Evolutionary conservation across 1,140 invertebrate species (phyloP), one percentile per base, ranked within the genome.

Genomic region (Aphaenogaster rudis): DNA sequence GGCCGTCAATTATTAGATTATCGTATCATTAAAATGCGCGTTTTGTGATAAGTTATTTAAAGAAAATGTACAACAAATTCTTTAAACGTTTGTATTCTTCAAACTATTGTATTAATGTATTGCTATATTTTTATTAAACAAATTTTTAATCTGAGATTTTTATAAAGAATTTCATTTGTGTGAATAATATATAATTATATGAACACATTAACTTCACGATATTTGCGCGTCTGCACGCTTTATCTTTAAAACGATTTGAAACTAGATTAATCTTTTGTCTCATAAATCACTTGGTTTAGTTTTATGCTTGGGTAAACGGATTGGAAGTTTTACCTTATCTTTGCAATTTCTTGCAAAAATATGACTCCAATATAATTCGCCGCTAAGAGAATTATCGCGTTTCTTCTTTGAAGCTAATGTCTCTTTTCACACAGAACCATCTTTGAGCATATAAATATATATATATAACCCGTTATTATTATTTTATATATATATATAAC

Each of bases 341-440:
- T n/a, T 64, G 21, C 21, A 45, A 0, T 52, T 66, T 66, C 28
- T 66, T 67, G 48, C 45, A 50, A 80, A 50, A 80, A 54, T 69
- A 80, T 54, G n/a, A 54, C 3, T 39, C 11, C 15, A 52, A 36
- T 59, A 42, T 76, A 39, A 48, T 36, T 52, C 15, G 21, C 0
- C 2, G 9, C 6, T 45, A 21, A n/a, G 17, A 63, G 7, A 80
- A 80, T 69, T 52, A 67, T 80, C 9, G 28, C 0, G n/a, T 67
- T 67, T 80, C n/a, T 28, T n/a, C 7, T 54, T 0, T 28, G 3
- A 67, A 39, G n/a, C 21, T 7, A 79, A 4, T 13, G 5, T 2
- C 3, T 69, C 66, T 45, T 52, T 64, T 48, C 15, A 28, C 28
- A 28, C 28, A 50, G 0, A 79, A 48, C 13, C 6, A 2, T 39